Conservation (phyloP, 1,140 invertebrate genomes). For the Panulirus ornatus region DNA sequence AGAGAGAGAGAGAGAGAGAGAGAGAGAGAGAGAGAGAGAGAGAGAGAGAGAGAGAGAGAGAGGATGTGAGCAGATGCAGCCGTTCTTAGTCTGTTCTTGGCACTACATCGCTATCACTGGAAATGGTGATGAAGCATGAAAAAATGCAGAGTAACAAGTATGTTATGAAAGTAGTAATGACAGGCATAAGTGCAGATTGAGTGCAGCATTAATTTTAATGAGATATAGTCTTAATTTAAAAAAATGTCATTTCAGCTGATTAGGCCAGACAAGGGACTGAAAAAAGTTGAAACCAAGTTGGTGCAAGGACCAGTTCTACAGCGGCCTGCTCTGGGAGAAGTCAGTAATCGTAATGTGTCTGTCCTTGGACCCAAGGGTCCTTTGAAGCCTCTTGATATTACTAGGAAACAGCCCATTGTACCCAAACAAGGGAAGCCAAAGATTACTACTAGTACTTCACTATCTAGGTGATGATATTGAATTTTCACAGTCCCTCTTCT, state of each 20-base stretch:
- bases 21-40: background rate
- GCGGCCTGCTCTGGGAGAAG: constrained; percentile 66
- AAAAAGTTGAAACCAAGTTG: constrained; percentile 63
- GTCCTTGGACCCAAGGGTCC: constrained; percentile 28
- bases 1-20: background rate
- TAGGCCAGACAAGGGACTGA: constrained; percentile 22
- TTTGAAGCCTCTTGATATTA: constrained; percentile 33
- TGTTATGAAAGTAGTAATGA: background rate
- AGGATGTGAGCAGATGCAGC: too few relatives aligned
- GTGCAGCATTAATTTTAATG: too few relatives aligned
- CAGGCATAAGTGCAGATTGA: background rate
- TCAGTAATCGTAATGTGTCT: constrained; percentile 43
- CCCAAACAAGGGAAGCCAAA: background rate
- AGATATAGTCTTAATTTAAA: too few relatives aligned
- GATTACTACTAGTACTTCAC: background rate
- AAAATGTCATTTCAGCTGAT: constrained; percentile 41
- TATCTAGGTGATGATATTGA: background rate
- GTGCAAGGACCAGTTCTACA: constrained; percentile 57
- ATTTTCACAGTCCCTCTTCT: background rate
- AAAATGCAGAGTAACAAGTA: background rate
- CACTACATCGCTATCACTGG: too few relatives aligned
- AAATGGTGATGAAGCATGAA: background rate
- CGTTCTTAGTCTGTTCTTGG: too few relatives aligned
- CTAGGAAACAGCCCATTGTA: constrained; percentile 5
- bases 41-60: background rate